Percentiles rank a stretch among this genome's conserved stretches.
Conservation (phyloP, 2,797 vertebrate species). For the Sus cebifrons region DNA sequence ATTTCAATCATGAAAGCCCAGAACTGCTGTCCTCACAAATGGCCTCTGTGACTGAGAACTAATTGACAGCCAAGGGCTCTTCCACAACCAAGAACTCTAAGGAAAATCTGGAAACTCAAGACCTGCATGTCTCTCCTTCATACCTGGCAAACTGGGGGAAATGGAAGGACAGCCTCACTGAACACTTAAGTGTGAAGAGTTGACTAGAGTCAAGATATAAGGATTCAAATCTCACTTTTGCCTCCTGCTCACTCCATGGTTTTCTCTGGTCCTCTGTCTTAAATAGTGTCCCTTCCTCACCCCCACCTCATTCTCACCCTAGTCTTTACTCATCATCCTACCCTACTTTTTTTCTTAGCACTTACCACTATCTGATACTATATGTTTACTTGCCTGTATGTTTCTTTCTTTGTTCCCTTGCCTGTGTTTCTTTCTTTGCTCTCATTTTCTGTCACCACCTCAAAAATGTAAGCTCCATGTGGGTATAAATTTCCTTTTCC, state of each 20-base stretch:
- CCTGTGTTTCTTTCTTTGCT: neutral
- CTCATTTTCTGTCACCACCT: neutral
- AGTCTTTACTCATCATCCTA: accelerated
- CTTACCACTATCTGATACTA: neutral
- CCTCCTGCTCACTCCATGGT: neutral
- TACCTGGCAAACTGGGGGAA: neutral
- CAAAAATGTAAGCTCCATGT: neutral
- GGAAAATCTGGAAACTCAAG: neutral
- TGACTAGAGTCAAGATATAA: neutral
- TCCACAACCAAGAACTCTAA: neutral
- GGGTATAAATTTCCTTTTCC: neutral
- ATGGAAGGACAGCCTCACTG: neutral
- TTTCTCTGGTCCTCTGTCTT: neutral
- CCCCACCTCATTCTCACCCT: neutral
- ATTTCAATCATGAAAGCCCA: neutral
- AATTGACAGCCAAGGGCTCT: neutral
- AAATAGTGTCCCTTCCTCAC: neutral
- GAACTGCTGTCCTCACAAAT: neutral
- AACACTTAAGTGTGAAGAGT: neutral
- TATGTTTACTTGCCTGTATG: neutral
- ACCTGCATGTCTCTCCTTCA: neutral
- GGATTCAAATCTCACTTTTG: neutral
- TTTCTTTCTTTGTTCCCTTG: neutral
- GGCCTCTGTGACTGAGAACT: neutral
- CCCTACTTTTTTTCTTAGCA: neutral